These are phyloP conservation scores for Diploptera punctata DNA, from an alignment of 2,888 invertebrate genomes.

Conservation along the genomic window DNA sequence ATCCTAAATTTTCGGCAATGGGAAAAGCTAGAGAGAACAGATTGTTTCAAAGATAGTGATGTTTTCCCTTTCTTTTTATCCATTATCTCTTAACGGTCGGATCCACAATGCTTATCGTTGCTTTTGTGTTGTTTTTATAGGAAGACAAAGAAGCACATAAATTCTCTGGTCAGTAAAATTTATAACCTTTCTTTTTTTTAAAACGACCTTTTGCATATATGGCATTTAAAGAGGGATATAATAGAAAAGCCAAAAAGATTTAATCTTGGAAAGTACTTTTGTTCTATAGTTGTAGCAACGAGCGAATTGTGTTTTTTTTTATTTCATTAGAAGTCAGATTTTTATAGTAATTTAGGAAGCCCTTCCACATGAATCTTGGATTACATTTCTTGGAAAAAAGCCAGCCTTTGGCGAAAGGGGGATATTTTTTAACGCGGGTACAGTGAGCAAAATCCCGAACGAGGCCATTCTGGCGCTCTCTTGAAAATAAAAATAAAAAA, in stretches of 20 bases:
- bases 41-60: not conserved
- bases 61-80: not conserved
- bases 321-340: slow-evolving; percentile 30
- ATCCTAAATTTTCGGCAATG: not conserved
- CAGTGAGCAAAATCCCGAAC: no score
- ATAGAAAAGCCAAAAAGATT: slow-evolving; percentile 24
- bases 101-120: not conserved
- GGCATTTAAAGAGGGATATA: not conserved
- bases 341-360: slow-evolving; percentile 23
- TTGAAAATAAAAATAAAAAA: no score
- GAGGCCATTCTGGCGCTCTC: no score
- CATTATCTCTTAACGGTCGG: no score
- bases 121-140: not conserved
- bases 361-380: slow-evolving; percentile 29
- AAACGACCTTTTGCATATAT: slow-evolving; percentile 9
- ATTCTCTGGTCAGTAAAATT: slow-evolving; percentile 13
- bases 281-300: slow-evolving; percentile 3
- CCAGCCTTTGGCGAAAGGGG: not conserved
- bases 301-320: slow-evolving; percentile 30
- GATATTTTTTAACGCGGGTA: no score
- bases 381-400: slow-evolving; percentile 28
- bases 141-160: slow-evolving; percentile 1
- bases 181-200: not conserved
- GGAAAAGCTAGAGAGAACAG: not conserved
- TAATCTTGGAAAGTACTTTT: slow-evolving; percentile 35